A percentile compares a stretch with the other conserved stretches of the same genome.
Conservation (phyloP, 2,888 invertebrate species). For the Liposcelis brunnea region DNA sequence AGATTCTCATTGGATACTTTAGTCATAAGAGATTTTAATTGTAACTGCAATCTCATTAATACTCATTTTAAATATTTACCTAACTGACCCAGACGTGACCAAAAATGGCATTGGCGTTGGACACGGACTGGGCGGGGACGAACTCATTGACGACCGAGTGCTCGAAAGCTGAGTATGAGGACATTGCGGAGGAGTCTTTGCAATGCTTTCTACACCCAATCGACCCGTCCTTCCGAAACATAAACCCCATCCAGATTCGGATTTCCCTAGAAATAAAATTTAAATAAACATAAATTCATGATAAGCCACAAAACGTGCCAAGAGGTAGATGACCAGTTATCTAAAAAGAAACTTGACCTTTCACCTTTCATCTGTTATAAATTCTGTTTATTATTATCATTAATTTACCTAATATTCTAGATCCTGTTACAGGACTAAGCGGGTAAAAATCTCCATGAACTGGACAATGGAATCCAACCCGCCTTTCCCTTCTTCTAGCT, state of each 20-base stretch:
- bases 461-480: conserved; percentile 59
- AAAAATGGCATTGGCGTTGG: conserved; percentile 60
- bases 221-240: conserved; percentile 16
- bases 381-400: not conserved
- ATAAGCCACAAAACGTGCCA: not conserved
- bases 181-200: conserved; percentile 45
- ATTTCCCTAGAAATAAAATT: not conserved
- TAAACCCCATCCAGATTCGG: conserved; percentile 8
- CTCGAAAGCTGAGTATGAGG: conserved; percentile 54
- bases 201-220: conserved; percentile 26
- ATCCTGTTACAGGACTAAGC: conserved; percentile 42
- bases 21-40: no score
- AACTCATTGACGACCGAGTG: conserved; percentile 43
- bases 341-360: no score
- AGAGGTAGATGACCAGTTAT: no score
- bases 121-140: conserved; percentile 47
- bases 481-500: conserved; percentile 45
- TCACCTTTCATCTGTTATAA: no score
- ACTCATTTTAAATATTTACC: conserved; percentile 31
- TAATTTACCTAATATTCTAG: conserved; percentile 19
- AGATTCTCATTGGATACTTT: no score
- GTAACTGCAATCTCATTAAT: no score
- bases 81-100: conserved; percentile 51
- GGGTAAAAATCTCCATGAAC: conserved; percentile 64
- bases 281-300: conserved; percentile 2